Conservation (phyloP, 2,113 vertebrate species). For the Gadus chalcogrammus region DNA sequence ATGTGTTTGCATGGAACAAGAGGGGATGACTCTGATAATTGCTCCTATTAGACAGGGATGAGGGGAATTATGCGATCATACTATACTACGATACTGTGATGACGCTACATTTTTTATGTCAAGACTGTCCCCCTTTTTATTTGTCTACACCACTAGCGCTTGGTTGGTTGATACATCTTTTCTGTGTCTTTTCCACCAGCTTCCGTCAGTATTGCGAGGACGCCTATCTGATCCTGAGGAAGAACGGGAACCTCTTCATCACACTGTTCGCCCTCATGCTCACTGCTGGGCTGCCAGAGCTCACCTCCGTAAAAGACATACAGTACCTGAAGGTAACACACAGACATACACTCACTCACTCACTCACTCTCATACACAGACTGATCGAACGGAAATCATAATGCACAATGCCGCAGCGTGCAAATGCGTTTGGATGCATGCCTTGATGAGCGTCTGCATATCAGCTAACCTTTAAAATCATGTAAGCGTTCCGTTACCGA, state of each 20-base stretch:
- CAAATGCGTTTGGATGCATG: too few species aligned
- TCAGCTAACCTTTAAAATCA: too few species aligned
- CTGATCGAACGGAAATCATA: too few species aligned
- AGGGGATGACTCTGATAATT: too few species aligned
- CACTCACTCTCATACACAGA: too few species aligned
- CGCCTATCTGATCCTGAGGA: constrained; percentile 89
- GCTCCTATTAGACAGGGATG: too few species aligned
- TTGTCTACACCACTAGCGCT: too few species aligned
- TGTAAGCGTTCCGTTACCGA: too few species aligned
- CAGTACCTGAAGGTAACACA: constrained; percentile 94
- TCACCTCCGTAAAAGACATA: constrained; percentile 97
- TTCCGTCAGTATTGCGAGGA: constrained; percentile 97
- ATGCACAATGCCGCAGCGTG: background rate
- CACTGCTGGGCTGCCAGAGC: constrained; percentile 94
- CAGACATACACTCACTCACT: background rate
- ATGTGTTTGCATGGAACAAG: too few species aligned
- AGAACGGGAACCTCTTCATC: constrained; percentile 95
- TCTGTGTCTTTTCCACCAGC: constrained; percentile 57
- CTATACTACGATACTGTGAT: background rate
- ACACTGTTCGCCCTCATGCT: constrained; percentile 98
- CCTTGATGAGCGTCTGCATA: too few species aligned
- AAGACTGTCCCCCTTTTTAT: too few species aligned
- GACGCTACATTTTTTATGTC: background rate
- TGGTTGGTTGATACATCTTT: background rate
- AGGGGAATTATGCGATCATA: too few species aligned